phyloP scores from a whole-genome alignment of 2,797 vertebrate species.

The Microctenopoma steveboyesi region DNA sequence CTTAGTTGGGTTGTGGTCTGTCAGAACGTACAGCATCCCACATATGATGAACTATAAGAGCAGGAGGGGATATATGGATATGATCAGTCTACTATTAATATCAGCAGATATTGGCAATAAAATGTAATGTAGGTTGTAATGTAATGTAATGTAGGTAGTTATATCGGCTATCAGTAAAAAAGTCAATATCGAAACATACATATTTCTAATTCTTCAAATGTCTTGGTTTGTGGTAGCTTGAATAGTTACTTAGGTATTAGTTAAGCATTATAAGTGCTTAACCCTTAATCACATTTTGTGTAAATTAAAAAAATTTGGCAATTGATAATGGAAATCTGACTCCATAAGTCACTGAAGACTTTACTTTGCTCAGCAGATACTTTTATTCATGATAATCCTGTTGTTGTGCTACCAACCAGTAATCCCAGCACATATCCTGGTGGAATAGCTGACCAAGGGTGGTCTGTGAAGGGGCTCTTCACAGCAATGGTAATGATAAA shows the following conservation, averaged over 20 bases:
- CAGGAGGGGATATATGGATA: neutral
- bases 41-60: constrained; percentile 67
- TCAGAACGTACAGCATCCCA: constrained; percentile 76
- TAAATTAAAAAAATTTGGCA: neutral
- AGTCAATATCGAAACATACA: too few species aligned
- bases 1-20: constrained; percentile 76
- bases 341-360: neutral
- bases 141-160: too few species aligned
- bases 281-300: neutral
- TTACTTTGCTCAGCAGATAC: too few species aligned
- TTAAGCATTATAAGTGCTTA: too few species aligned
- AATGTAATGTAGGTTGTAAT: too few species aligned
- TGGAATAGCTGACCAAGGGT: rapidly evolving
- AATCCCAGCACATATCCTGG: constrained; percentile 54
- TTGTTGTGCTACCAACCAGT: constrained; percentile 64
- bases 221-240: too few species aligned
- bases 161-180: too few species aligned
- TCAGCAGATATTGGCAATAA: too few species aligned
- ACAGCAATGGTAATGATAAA: constrained; percentile 27
- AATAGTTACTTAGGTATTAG: too few species aligned
- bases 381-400: neutral
- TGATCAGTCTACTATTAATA: too few species aligned
- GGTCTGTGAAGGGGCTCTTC: too few species aligned
- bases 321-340: neutral
- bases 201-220: too few species aligned